Base-by-base conservation (phyloP, 2,888 invertebrate genomes). In the Phrixothrix hirtus region DNA sequence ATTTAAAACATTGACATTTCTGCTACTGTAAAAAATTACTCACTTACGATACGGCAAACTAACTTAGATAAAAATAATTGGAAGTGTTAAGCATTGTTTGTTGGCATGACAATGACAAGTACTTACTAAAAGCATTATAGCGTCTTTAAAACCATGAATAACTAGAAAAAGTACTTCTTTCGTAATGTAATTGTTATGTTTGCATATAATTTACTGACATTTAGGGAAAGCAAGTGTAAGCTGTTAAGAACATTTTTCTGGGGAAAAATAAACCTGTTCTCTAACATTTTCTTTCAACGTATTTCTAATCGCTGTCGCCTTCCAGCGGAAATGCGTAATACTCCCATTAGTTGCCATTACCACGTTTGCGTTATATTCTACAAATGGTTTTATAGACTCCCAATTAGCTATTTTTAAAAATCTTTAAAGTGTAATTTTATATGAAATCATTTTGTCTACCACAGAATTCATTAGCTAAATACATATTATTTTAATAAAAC, bases 101-200 rank as follows among this genome's bases (percentile, higher is more conserved):
- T 54, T 45, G 49, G 44, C 45, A 45, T 35, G 44, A 54, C 44
- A 49, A 44, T 49, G 49, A 48, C 35, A 31, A 39, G 51, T 55
- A 55, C 55, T 55, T 55, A 55, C 43, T 16, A 41, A 47, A 51
- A 50, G 47, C 55, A 47, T 51, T 47, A 59, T 53, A 59, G 50
- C 54, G 52, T 55, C 59, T 59, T 53, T 60, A 63, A 63, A 57
- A 41, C 54, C 41, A 58, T 53, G 62, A 61, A 58, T 61, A 62
- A 66, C 66, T 60, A 62, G 63, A 63, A 66, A 66, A 66, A 65
- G 58, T 66, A 65, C 66, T 64, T 56, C 63, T 60, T 60, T 60
- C 59, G 57, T 66, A 66, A 66, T 66, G 66, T 66, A 66, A 62
- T 63, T 66, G 65, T 65, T 63, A 59, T 66, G 66, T 66, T 57